Evolutionary conservation across 1,140 invertebrate species (phyloP), one percentile per base, ranked within the genome.

Genomic region (Cydia strobilella): DNA sequence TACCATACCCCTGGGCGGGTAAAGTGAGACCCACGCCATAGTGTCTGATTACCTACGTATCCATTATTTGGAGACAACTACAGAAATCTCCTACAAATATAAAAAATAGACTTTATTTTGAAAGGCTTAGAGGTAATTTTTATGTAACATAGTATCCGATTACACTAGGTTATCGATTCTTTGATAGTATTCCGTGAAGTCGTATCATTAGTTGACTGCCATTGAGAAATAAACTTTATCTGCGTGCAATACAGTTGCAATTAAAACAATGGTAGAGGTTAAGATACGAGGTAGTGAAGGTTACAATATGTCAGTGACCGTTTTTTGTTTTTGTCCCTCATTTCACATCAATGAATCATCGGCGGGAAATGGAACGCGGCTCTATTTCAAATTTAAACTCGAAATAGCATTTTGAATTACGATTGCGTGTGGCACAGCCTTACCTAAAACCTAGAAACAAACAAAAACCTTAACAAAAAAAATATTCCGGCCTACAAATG

Each of bases 261-360:
- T 20, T 59, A 7, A 23, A 59, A 59, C 7, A 3, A 23, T 59
- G 7, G 54, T 3, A 23, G 2, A 59, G 20, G 15, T 59, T 59
- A 23, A 23, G 54, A 59, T 59, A 59, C 54, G 54, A 23, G 18
- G 54, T 23, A 23, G 3, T 20, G 54, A n/a, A 20, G 7, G 54
- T 59, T 12, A 23, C 20, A 59, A 59, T 23, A 23, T 69, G 27
- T 18, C 65, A 69, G 31, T 18, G 65, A 39, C 27, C 65, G 65
- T 39, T 69, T 69, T 69, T 69, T 69, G 65, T 69, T 69, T 45
- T 69, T 42, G 31, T 27, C 65, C 65, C 65, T 69, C 65, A 69
- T 69, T 69, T 69, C 31, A 18, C 31, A 2, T 35, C 65, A 31
- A 35, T 69, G 65, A 69, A 69, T 69, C 65, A 69, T 69, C 42